Evolutionary conservation across 2,113 vertebrate genomes (phyloP), one percentile per base, ranked within the genome.

Genomic region (Passer domesticus): DNA sequence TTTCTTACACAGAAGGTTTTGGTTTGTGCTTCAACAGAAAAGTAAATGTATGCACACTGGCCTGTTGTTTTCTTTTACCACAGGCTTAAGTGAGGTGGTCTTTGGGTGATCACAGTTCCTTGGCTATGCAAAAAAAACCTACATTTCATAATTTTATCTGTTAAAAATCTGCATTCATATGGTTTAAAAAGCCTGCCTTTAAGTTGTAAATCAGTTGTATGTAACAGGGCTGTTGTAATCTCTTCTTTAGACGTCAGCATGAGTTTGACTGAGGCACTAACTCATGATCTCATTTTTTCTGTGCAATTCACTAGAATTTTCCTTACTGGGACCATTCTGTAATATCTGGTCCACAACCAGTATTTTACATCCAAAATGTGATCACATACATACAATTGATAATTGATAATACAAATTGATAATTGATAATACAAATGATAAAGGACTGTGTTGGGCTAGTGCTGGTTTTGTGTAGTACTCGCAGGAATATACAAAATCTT

Each of bases 401-500:
- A 37, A 37, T 37, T 37, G 35, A 37, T 37, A 37, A 37, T 37
- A 37, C 35, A 37, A 37, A 37, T 37, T 37, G 35, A 37, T 37
- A 37, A 37, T 37, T 37, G 35, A 37, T 37, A 37, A 37, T 37
- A 37, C 35, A 37, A 37, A 37, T 68, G 67, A 37, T 64, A 33
- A 83, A 64, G 50, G 43, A 22, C 18, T 80, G 8, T 81, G 39
- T 88, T 53, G 79, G 56, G 17, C 66, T 84, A 11, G 20, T 43
- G 63, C n/a, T 90, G 35, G 6, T 77, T 93, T 83, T 75, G 49
- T 33, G 2, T 81, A 60, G 31, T 74, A 53, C 35, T 53, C 22
- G 35, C 73, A 72, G 76, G 87, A 95, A 95, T 59, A 81, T 83
- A 55, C 21, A 83, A 89, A 87, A 72, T 83, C 75, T 77, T 95